Conservation (phyloP, 2,888 invertebrate genomes). For the Monochamus alternatus region DNA sequence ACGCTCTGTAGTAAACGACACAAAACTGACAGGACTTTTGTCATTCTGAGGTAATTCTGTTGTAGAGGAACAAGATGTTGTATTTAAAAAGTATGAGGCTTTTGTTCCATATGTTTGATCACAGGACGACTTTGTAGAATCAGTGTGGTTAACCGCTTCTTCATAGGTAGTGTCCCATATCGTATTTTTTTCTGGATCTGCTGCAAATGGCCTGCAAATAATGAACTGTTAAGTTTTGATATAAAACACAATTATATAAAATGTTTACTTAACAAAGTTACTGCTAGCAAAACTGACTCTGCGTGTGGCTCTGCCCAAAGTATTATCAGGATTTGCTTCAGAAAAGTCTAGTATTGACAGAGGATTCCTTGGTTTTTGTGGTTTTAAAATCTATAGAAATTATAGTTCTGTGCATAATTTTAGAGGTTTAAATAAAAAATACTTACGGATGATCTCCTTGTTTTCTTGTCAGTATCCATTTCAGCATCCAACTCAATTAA, state of each 20-base stretch:
- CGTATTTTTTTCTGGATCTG: conserved; percentile 62
- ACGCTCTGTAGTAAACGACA: background rate
- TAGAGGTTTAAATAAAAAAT: background rate
- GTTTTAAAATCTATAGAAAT: conserved; percentile 56
- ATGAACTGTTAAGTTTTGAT: background rate
- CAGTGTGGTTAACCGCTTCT: conserved; percentile 58
- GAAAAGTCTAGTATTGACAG: conserved; percentile 53
- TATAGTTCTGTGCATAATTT: background rate
- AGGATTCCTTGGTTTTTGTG: conserved; percentile 55
- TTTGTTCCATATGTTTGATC: conserved; percentile 34
- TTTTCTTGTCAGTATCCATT: no score
- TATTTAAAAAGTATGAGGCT: conserved; percentile 25
- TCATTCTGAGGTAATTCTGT: conserved; percentile 1
- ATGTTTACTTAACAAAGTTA: conserved; percentile 61
- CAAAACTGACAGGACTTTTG: background rate
- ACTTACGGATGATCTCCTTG: conserved; percentile 24
- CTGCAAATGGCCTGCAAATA: conserved; percentile 60
- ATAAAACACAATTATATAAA: background rate
- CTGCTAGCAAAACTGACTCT: conserved; percentile 65
- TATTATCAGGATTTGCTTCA: conserved; percentile 49
- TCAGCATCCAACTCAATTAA: background rate
- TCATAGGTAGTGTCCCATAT: conserved; percentile 65
- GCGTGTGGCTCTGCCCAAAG: conserved; percentile 47
- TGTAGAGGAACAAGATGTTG: conserved; percentile 14
- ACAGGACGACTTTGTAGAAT: conserved; percentile 50